Base-by-base conservation (phyloP, 2,797 vertebrate genomes). In the Rhinophrynus dorsalis region DNA sequence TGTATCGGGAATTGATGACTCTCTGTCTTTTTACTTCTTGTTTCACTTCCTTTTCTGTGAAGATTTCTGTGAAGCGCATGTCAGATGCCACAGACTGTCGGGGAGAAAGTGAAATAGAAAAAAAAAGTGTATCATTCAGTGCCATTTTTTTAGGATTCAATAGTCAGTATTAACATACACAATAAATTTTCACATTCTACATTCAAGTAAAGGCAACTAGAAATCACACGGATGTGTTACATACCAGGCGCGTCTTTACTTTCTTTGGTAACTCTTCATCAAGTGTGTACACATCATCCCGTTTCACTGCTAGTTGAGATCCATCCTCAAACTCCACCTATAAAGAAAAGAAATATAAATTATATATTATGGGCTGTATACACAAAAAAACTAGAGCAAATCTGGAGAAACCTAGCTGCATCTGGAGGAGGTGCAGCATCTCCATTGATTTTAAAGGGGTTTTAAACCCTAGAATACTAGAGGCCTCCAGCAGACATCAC, bases 251-350 rank as follows among this genome's bases (percentile, higher is more conserved):
- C 23, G 95, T 93, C 76, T 96, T 97, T 76, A 98, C 96, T 83
- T 95, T 91, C 82, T 98, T 98, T 66, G 96, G 96, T 75, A 98
- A 91, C 80, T 96, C 90, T 79, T 98, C 96, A 1, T 98, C 91
- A n/a, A 96, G 86, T 35, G 91, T 90, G 81, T 95, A 98, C n/a
- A 98, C 91, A 11, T 98, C 96, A 68, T 98, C 96, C 76, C 96
- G 89, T 80, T 98, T 98, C 37, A 92, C 94, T 48, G 91, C 88
- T 61, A 95, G 86, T 78, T 97, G 96, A 5, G 96, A 97, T 30
- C 90, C 96, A 64, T 98, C 95, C 83, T 98, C 96, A 88, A 98
- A 98, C 79, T 98, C 96, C 82, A 98, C 93, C 96, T 98, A 60
- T 67, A 47, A 24, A n/a, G 13, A 11, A 7, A 21, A 35, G 24